Conservation (phyloP, 2,797 vertebrate species). For the Rhadinocentrus ornatus region DNA sequence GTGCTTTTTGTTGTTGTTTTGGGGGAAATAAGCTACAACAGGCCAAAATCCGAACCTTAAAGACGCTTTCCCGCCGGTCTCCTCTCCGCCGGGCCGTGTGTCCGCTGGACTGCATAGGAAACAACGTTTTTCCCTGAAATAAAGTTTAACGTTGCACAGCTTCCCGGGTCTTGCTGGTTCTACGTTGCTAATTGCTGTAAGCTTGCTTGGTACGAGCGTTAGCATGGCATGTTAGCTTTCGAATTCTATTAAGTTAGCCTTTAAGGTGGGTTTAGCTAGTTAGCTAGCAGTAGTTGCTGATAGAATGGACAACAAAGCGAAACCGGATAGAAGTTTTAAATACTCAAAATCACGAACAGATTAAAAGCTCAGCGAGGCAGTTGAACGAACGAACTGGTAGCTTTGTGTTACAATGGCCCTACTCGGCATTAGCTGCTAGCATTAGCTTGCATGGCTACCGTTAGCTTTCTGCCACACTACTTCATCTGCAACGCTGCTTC, state of each 20-base stretch:
- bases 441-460: conserved; percentile 32
- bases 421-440: background rate
- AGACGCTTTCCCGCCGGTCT: conserved; percentile 1
- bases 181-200: background rate
- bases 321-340: background rate
- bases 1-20: conserved; percentile 73
- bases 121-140: no score
- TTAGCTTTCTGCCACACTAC: conserved; percentile 53
- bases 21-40: conserved; percentile 38
- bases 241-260: conserved; percentile 22
- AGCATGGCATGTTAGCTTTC: conserved; percentile 54
- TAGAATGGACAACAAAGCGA: background rate
- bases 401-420: background rate
- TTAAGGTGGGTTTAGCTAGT: no score
- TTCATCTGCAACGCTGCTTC: conserved; percentile 20
- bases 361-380: background rate
- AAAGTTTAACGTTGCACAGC: background rate
- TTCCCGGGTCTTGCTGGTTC: background rate
- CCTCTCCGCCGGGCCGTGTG: no score
- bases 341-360: background rate
- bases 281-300: no score
- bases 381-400: background rate
- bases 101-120: accelerated
- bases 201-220: conserved; percentile 12
- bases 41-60: conserved; percentile 46